Conservation (phyloP, 2,797 vertebrate genomes). For the Spinus pinus region DNA sequence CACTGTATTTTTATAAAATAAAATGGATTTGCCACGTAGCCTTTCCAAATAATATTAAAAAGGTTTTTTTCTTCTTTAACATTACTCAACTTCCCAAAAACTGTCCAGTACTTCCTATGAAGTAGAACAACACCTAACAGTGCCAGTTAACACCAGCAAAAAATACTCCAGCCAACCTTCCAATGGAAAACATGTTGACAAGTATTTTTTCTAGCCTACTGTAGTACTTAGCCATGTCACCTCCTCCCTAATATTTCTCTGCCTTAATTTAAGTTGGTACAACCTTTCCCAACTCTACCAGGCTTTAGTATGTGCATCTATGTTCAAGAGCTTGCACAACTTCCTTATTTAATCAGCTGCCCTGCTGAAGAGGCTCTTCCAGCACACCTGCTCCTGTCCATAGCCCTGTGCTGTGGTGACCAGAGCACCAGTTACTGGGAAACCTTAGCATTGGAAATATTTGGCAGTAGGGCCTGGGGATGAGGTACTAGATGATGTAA, state of each 20-base stretch:
- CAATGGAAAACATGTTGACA: not conserved
- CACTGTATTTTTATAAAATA: not conserved
- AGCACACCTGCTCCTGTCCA: not conserved
- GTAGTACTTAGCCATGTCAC: not conserved
- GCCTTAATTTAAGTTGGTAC: not conserved
- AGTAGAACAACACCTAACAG: constrained; percentile 5
- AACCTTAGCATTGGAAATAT: not conserved
- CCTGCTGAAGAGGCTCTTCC: not conserved
- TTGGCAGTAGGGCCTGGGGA: not conserved
- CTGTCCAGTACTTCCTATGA: not conserved
- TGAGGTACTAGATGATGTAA: not conserved
- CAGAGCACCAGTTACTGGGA: not conserved
- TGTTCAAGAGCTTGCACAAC: not conserved
- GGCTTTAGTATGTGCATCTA: not conserved
- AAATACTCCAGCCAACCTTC: not conserved
- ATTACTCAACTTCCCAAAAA: not conserved
- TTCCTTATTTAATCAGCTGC: not conserved
- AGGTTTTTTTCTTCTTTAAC: not conserved
- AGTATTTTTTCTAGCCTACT: not conserved
- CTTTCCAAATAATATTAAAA: constrained; percentile 2
- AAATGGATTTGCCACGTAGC: not conserved
- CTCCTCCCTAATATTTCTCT: not conserved
- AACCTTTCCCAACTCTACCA: not conserved
- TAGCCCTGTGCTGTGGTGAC: not conserved
- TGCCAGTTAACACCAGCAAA: constrained; percentile 19